Evolutionary conservation across 2,797 vertebrate genomes (phyloP).

Genomic region (Tangara arthus): DNA sequence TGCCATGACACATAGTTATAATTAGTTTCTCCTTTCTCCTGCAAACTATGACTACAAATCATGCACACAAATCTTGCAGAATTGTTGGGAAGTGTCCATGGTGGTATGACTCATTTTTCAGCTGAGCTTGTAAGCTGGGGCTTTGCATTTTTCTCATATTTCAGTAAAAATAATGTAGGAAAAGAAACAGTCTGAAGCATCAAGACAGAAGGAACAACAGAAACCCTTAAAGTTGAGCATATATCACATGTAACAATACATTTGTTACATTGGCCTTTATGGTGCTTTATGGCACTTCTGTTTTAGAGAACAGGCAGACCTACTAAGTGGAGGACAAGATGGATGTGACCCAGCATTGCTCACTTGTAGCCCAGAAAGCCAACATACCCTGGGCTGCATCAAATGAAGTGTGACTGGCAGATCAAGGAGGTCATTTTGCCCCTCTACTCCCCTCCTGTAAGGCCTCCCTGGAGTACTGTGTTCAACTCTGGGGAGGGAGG

Average conservation of each 20-base stretch:
- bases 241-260: not conserved
- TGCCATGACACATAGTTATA: not conserved
- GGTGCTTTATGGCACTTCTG: not conserved
- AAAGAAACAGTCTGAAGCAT: not conserved
- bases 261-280: not conserved
- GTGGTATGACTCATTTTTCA: conserved; percentile 9
- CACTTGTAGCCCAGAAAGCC: not conserved
- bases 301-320: not conserved
- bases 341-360: not conserved
- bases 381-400: not conserved
- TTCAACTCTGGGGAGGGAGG: not conserved
- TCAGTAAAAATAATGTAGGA: not conserved
- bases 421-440: not conserved
- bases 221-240: not conserved
- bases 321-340: not conserved
- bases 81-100: not conserved
- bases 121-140: not conserved
- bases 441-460: not conserved
- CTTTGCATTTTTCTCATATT: not conserved
- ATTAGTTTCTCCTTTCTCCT: not conserved
- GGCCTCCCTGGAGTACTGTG: too few relatives aligned
- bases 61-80: not conserved
- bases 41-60: not conserved
- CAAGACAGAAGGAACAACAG: not conserved
- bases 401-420: not conserved